Evolutionary conservation across 2,797 vertebrate genomes (phyloP).

Genomic region (Muscicapa striata): DNA sequence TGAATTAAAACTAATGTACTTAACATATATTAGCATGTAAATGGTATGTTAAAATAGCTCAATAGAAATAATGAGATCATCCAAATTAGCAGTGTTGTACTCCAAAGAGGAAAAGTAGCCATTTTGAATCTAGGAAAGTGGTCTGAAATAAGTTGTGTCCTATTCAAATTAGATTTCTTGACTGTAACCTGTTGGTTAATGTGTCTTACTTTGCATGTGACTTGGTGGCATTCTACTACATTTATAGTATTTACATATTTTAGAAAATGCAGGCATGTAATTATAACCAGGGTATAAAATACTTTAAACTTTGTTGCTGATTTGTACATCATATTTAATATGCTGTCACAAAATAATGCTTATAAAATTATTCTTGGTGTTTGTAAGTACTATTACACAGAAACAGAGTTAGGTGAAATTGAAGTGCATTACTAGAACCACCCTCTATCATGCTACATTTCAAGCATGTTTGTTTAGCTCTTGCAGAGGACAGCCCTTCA

Average conservation of each 20-base stretch:
- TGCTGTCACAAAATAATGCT: not conserved
- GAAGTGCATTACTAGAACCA: not conserved
- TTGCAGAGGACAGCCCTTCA: not conserved
- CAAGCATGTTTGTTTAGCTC: conserved; percentile 9
- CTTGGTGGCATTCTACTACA: not conserved
- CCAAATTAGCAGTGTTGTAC: not conserved
- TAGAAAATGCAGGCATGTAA: not conserved
- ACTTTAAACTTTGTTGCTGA: not conserved
- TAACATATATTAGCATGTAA: not conserved
- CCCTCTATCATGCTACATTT: not conserved
- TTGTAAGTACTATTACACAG: not conserved
- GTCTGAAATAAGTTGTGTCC: not conserved
- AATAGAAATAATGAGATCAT: not conserved
- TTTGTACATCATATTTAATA: not conserved
- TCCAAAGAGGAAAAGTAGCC: not conserved
- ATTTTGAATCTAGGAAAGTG: not conserved
- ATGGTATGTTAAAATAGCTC: not conserved
- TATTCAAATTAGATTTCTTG: not conserved
- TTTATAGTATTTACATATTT: not conserved
- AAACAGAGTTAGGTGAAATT: not conserved
- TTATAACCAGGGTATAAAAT: not conserved
- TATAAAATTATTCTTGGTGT: not conserved
- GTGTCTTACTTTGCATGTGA: not conserved
- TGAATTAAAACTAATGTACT: not conserved
- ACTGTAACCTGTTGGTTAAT: not conserved